phyloP scores from a whole-genome alignment of 2,888 invertebrate species.

The Nymphalis polychloros region DNA sequence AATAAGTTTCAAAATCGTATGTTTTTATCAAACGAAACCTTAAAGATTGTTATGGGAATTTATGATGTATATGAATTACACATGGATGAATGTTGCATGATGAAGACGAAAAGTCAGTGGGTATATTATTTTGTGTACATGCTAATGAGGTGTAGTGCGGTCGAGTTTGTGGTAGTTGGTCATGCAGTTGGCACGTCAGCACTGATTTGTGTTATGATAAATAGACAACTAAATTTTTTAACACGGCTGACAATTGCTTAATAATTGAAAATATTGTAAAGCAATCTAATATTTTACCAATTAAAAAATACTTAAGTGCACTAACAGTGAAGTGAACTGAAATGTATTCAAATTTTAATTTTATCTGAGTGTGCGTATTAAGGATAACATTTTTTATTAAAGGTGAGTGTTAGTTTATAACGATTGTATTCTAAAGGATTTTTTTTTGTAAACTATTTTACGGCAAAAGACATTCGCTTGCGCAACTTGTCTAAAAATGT shows the following conservation, averaged over 20 bases:
- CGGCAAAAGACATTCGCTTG: too few relatives aligned
- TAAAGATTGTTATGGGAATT: conserved; percentile 44
- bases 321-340: conserved; percentile 42
- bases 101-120: conserved; percentile 51
- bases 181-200: conserved; percentile 76
- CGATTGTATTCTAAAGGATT: too few relatives aligned
- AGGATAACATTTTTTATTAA: conserved; percentile 15
- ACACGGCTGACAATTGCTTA: conserved; percentile 13
- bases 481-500: too few relatives aligned
- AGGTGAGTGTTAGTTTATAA: conserved; percentile 26
- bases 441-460: too few relatives aligned
- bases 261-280: conserved; percentile 15
- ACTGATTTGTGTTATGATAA: conserved; percentile 69
- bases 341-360: conserved; percentile 35
- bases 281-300: neutral
- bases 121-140: conserved; percentile 72
- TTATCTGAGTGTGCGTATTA: conserved; percentile 25
- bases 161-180: conserved; percentile 77
- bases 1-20: conserved; percentile 46
- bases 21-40: conserved; percentile 35
- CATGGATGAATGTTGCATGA: conserved; percentile 52
- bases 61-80: conserved; percentile 44
- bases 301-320: conserved; percentile 12
- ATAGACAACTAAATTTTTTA: conserved; percentile 46
- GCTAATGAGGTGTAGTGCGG: conserved; percentile 75